A percentile compares a stretch with the other conserved stretches of the same genome.
These are phyloP conservation scores for Trematomus loennbergii DNA, from an alignment of 2,113 vertebrate species.

Conservation along the genomic window DNA sequence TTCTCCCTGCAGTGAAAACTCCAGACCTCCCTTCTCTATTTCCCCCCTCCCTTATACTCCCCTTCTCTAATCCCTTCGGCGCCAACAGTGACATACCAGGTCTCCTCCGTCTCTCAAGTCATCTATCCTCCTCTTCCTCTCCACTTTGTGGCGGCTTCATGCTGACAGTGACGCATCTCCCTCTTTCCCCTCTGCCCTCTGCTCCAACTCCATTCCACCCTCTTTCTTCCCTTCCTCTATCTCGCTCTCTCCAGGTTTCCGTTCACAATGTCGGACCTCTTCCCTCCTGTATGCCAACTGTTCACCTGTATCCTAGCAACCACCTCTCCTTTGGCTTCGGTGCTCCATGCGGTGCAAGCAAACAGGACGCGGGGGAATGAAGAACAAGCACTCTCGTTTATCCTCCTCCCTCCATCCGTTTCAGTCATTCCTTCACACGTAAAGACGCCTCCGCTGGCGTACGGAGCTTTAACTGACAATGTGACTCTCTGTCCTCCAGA, in stretches of 20 bases:
- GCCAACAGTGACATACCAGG: slow-evolving; percentile 69
- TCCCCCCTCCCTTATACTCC: slow-evolving; percentile 5
- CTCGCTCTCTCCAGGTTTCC: slow-evolving; percentile 71
- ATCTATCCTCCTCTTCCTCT: slow-evolving; percentile 53
- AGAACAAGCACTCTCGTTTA: slow-evolving; percentile 77
- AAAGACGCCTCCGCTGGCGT: slow-evolving; percentile 59
- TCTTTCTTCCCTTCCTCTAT: slow-evolving; percentile 42
- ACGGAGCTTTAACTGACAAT: slow-evolving; percentile 30
- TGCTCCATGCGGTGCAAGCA: slow-evolving; percentile 74
- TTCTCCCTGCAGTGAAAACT: slow-evolving; percentile 46
- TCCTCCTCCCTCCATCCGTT: slow-evolving; percentile 70
- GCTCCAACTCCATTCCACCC: slow-evolving; percentile 62
- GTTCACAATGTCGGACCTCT: slow-evolving; percentile 80
- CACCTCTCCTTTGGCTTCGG: slow-evolving; percentile 79
- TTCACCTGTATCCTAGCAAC: slow-evolving; percentile 89
- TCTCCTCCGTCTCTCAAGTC: slow-evolving; percentile 49
- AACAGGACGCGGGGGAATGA: slow-evolving; percentile 78
- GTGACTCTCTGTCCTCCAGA: slow-evolving; percentile 4
- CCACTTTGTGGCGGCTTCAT: slow-evolving; percentile 39
- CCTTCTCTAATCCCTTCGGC: slow-evolving; percentile 30
- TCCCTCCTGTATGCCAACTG: slow-evolving; percentile 80
- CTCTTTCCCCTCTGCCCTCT: slow-evolving; percentile 64
- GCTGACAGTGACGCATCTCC: slow-evolving; percentile 65
- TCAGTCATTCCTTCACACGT: slow-evolving; percentile 76
- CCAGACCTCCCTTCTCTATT: slow-evolving; percentile 20